A percentile compares a stretch with the other conserved stretches of the same genome.
Conservation (phyloP, 2,888 invertebrate species). For the Bedellia somnulentella region DNA sequence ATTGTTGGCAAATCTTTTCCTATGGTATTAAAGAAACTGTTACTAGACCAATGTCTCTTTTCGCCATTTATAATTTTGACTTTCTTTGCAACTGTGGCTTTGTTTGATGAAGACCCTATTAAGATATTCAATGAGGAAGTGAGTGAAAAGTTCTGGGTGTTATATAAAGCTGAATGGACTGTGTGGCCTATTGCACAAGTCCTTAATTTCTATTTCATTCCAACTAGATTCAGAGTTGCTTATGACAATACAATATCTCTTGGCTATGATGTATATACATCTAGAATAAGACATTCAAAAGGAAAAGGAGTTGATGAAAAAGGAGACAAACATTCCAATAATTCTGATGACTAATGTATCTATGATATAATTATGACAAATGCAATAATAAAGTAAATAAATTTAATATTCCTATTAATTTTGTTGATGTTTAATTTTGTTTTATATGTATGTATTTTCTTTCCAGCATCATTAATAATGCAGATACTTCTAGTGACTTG, state of each 20-base stretch:
- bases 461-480: constrained; percentile 17
- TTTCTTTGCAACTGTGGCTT: constrained; percentile 75
- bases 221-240: constrained; percentile 78
- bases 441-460: background rate
- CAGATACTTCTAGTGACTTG: constrained; percentile 30
- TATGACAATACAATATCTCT: constrained; percentile 86
- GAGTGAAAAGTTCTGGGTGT: constrained; percentile 69
- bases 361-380: background rate
- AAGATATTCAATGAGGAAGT: constrained; percentile 69
- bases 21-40: constrained; percentile 74
- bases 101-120: constrained; percentile 67
- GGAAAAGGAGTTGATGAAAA: too few relatives aligned
- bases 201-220: constrained; percentile 88
- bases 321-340: too few relatives aligned
- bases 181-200: constrained; percentile 93
- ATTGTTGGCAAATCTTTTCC: constrained; percentile 69
- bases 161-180: constrained; percentile 87
- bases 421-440: background rate
- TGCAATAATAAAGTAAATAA: background rate
- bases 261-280: constrained; percentile 84
- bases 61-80: constrained; percentile 78
- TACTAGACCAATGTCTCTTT: constrained; percentile 81
- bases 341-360: background rate
- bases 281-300: constrained; percentile 70
- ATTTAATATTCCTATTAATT: background rate